Percentiles rank a stretch among this genome's conserved stretches.
Conservation (phyloP, 2,113 vertebrate genomes). For the Plecturocebus donacophilus region DNA sequence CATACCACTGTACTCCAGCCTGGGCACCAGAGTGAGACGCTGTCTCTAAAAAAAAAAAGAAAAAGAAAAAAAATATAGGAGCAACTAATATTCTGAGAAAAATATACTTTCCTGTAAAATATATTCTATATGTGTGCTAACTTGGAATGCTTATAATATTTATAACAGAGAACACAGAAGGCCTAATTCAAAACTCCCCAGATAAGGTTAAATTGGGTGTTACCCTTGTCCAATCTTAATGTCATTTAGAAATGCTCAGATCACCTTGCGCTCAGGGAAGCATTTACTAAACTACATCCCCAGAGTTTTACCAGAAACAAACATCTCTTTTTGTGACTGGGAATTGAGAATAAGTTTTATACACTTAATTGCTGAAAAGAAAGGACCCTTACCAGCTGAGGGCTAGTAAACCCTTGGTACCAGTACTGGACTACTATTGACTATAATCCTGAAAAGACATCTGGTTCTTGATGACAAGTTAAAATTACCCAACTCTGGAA, state of each 20-base stretch:
- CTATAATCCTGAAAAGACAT: background rate
- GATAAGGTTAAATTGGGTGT: background rate
- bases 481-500: background rate
- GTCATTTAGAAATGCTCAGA: background rate
- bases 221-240: background rate
- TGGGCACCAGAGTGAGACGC: no score
- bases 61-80: background rate
- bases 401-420: background rate
- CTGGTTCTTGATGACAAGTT: background rate
- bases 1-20: no score
- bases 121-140: background rate
- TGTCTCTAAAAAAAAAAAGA: no score
- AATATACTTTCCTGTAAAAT: background rate
- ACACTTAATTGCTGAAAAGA: background rate
- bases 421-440: background rate
- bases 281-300: background rate
- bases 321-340: background rate
- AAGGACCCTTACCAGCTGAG: background rate
- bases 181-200: conserved; percentile 8
- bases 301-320: background rate
- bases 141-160: background rate
- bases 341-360: background rate
- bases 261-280: background rate
- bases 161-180: background rate
- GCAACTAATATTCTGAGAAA: conserved; percentile 1